Evolutionary conservation across 1,140 invertebrate species (phyloP).

Genomic region (Sitobion miscanthi): DNA sequence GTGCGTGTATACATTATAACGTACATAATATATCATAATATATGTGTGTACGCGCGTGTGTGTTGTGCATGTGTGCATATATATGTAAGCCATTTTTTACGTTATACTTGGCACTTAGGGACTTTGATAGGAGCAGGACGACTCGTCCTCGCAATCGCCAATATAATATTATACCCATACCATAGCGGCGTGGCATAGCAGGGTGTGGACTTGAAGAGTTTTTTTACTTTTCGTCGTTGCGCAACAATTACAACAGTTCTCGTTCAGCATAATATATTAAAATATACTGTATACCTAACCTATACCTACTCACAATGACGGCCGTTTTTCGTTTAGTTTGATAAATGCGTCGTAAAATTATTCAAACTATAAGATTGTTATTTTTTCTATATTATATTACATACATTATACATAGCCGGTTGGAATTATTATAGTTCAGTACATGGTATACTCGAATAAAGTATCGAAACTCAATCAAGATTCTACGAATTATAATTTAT

Average conservation of each 20-base stretch:
- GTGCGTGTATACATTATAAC: neutral
- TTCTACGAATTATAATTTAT: neutral
- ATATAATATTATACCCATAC: neutral
- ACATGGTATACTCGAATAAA: neutral
- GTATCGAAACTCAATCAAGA: neutral
- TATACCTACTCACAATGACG: neutral
- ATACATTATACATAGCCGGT: neutral
- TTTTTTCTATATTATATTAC: no score
- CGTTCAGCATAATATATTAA: neutral
- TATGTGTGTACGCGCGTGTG: neutral
- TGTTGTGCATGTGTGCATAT: neutral
- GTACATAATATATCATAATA: neutral
- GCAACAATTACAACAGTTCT: neutral
- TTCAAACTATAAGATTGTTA: no score
- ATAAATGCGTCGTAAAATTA: no score
- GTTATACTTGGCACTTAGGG: neutral
- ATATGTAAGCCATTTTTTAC: neutral
- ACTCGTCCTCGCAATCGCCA: neutral
- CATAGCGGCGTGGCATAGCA: neutral
- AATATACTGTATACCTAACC: neutral
- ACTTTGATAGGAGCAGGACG: neutral
- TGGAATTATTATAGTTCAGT: neutral
- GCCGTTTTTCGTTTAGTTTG: no score
- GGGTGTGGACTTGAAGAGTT: neutral
- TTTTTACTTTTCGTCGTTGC: neutral